Conservation (phyloP, 1,140 invertebrate species). For the Zaprionus gabonicus region DNA sequence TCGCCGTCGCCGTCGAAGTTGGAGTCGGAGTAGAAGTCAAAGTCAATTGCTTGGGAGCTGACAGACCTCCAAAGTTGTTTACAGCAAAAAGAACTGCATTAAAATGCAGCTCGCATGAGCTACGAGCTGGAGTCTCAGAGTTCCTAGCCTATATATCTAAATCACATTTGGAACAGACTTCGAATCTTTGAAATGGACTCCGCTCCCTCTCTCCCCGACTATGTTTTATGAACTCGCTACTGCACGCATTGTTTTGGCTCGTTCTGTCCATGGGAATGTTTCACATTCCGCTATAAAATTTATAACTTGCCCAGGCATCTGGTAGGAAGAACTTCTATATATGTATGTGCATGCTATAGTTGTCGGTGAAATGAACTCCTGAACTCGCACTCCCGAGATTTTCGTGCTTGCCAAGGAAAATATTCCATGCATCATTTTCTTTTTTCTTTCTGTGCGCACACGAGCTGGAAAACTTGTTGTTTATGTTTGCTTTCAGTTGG, state of each 20-base stretch:
- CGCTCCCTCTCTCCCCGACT: not conserved
- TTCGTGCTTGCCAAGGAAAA: conserved; percentile 55
- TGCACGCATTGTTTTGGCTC: conserved; percentile 2
- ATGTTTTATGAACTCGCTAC: conserved; percentile 53
- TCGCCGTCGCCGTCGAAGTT: not conserved
- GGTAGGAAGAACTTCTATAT: too few species aligned
- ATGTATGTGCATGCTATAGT: not conserved
- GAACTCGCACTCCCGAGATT: conserved; percentile 34
- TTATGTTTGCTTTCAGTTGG: conserved; percentile 68
- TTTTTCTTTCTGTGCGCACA: conserved; percentile 12
- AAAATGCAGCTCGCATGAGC: conserved; percentile 65
- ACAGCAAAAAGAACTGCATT: conserved; percentile 65
- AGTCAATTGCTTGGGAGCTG: conserved; percentile 29
- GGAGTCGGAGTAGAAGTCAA: conserved; percentile 11
- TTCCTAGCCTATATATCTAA: conserved; percentile 21
- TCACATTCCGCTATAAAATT: conserved; percentile 43
- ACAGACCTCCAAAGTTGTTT: conserved; percentile 71
- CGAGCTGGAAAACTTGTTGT: conserved; percentile 43
- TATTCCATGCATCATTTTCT: conserved; percentile 64
- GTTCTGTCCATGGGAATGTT: conserved; percentile 17
- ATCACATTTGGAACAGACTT: conserved; percentile 12
- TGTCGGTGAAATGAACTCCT: conserved; percentile 12
- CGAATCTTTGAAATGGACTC: conserved; percentile 5
- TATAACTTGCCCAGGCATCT: conserved; percentile 36
- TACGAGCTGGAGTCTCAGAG: not conserved